Evolutionary conservation across 2,113 vertebrate genomes (phyloP).

Genomic region (Egretta garzetta): DNA sequence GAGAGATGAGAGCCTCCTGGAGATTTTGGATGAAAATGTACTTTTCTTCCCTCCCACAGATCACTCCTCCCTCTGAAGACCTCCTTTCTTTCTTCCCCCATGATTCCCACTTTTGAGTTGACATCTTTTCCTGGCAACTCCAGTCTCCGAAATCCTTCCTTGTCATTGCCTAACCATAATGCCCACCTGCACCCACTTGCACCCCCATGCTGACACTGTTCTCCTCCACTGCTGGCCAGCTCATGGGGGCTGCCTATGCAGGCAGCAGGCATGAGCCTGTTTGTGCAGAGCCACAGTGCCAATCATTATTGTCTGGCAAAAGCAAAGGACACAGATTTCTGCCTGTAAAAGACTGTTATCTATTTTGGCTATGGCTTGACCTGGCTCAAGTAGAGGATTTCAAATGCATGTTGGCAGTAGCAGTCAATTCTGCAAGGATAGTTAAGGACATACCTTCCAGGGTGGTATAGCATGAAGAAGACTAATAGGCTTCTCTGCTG

Average conservation of each 20-base stretch:
- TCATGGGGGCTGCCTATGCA: not conserved
- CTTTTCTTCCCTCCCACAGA: not conserved
- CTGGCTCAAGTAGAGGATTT: not conserved
- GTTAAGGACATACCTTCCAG: not conserved
- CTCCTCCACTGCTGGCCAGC: not conserved
- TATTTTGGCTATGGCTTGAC: not conserved
- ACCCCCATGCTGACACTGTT: not conserved
- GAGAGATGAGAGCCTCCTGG: not conserved
- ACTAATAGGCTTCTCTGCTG: not conserved
- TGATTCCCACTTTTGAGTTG: not conserved
- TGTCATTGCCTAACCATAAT: not conserved
- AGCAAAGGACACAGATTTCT: not conserved
- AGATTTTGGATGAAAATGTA: not conserved
- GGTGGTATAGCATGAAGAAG: not conserved
- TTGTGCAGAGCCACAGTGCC: not conserved
- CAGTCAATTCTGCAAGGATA: not conserved
- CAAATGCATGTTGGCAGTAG: not conserved
- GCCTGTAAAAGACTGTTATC: not conserved
- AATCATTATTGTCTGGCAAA: not conserved
- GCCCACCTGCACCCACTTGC: accelerated
- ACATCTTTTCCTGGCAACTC: not conserved
- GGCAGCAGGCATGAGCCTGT: not conserved
- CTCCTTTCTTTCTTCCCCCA: not conserved
- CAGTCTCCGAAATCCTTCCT: not conserved
- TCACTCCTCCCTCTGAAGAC: not conserved